Base-by-base conservation (phyloP, 2,888 invertebrate genomes). In the Malacosoma neustria region DNA sequence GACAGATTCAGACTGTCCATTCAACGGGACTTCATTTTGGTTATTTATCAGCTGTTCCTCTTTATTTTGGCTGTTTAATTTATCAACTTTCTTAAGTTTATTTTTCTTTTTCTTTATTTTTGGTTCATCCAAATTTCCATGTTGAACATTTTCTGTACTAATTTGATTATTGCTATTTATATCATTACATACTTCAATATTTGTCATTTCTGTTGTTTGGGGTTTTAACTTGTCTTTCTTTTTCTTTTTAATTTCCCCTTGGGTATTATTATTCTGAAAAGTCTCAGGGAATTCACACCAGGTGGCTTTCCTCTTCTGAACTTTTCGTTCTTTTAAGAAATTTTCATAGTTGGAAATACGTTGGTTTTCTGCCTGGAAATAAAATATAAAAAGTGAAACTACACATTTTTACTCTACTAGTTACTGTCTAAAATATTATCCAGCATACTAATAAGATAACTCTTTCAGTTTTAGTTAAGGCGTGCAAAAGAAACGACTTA, bases 201-300 rank as follows among this genome's bases (percentile, higher is more conserved):
- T 31, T 5, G 2, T 5, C 6, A n/a, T 12, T 32, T 11, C 32
- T 9, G 3, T 3, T 9, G 32, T n/a, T 13, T 13, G 2, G 3
- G 11, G 3, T 11, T 22, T 32, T 11, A 1, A 11, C 12, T 14
- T 11, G 3, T 36, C 9, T 36, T 61, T 58, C 40, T 62, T 62
- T 41, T 58, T 57, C 33, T 43, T 56, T 45, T 57, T 57, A 4
- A 41, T 14, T 29, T 49, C 22, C 13, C 39, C 50, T 29, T 38
- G 43, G 13, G 32, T 6, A 34, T 36, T 44, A 32, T 5, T 11
- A 3, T 32, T 15, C 11, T 40, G 35, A 14, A 13, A 42, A 49
- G 50, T 39, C 50, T 81, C 76, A 14, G 88, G 86, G 67, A 89
- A 89, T 40, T 87, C 86, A 57, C 88, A 88, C 89, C 89, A 89